A percentile compares a stretch with the other conserved stretches of the same genome.
Evolutionary conservation across 92 coral and sea anemone species (phyloP).

Genomic region (Umimayanthus kanabou): DNA sequence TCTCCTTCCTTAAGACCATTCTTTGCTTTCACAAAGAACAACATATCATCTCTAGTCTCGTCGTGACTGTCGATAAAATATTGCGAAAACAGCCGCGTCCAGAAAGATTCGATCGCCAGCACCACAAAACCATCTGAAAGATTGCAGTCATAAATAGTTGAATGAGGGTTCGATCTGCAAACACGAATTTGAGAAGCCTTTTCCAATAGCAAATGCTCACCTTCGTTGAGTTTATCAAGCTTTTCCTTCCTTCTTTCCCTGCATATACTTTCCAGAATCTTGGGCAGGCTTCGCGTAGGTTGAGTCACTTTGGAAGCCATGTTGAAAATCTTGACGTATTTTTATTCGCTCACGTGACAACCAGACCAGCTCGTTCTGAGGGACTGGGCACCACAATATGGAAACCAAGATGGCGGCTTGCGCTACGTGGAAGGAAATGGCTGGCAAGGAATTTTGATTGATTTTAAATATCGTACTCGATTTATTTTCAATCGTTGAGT

Average conservation of each 20-base stretch:
- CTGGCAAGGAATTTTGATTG: too few species aligned
- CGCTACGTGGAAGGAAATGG: background rate
- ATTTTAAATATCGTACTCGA: too few species aligned
- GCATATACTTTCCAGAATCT: constrained; percentile 87
- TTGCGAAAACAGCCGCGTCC: constrained; percentile 90
- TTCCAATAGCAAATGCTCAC: constrained; percentile 26
- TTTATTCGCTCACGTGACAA: constrained; percentile 58
- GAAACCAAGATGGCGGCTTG: background rate
- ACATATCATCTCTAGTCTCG: constrained; percentile 84
- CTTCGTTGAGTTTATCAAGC: constrained; percentile 89
- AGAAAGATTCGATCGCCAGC: constrained; percentile 86
- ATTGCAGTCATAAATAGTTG: constrained; percentile 17
- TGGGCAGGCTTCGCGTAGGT: constrained; percentile 52
- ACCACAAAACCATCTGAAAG: constrained; percentile 83
- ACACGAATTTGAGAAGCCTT: background rate
- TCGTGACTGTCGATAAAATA: constrained; percentile 78
- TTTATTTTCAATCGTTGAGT: background rate
- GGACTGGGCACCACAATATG: constrained; percentile 45
- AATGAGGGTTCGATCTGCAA: background rate
- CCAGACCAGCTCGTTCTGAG: background rate
- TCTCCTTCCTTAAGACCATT: constrained; percentile 56
- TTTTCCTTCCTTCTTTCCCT: constrained; percentile 82
- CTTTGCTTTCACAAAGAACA: constrained; percentile 84
- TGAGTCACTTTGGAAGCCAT: constrained; percentile 76
- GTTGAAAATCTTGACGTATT: constrained; percentile 33